These are phyloP conservation scores for Syrrhaptes paradoxus DNA, from an alignment of 2,113 vertebrate species.

Conservation along the genomic window DNA sequence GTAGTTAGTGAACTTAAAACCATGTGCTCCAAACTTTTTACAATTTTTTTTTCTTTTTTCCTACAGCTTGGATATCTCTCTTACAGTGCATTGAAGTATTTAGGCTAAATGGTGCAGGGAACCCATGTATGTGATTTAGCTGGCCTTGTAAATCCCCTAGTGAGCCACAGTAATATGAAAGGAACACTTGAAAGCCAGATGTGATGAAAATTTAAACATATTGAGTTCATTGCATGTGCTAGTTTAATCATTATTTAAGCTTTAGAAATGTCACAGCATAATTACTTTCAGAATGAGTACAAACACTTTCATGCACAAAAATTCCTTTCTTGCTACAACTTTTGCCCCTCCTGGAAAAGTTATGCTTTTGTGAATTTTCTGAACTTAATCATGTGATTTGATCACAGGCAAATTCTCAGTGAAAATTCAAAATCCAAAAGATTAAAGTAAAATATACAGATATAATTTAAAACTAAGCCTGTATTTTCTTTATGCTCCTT, in stretches of 20 bases:
- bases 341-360: neutral
- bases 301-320: conserved; percentile 33
- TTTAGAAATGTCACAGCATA: conserved; percentile 63
- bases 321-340: conserved; percentile 24
- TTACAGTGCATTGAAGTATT: neutral
- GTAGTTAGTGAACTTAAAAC: neutral
- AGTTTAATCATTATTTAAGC: conserved; percentile 63
- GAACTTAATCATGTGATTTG: neutral
- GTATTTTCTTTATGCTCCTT: neutral
- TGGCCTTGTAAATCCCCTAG: conserved; percentile 5
- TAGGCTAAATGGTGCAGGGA: neutral
- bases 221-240: conserved; percentile 46
- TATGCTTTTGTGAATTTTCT: neutral
- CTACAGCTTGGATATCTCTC: neutral
- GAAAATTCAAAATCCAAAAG: conserved; percentile 6
- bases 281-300: conserved; percentile 54
- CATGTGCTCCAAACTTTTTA: neutral
- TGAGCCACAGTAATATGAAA: conserved; percentile 14
- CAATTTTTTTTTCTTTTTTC: neutral
- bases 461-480: neutral
- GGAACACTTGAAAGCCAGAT: conserved; percentile 49
- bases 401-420: neutral
- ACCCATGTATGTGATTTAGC: neutral
- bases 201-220: conserved; percentile 60
- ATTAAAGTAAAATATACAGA: neutral